Percentiles rank a stretch among this genome's conserved stretches.
phyloP scores from a whole-genome alignment of 2,797 vertebrate species.

The Pipistrellus kuhlii region DNA sequence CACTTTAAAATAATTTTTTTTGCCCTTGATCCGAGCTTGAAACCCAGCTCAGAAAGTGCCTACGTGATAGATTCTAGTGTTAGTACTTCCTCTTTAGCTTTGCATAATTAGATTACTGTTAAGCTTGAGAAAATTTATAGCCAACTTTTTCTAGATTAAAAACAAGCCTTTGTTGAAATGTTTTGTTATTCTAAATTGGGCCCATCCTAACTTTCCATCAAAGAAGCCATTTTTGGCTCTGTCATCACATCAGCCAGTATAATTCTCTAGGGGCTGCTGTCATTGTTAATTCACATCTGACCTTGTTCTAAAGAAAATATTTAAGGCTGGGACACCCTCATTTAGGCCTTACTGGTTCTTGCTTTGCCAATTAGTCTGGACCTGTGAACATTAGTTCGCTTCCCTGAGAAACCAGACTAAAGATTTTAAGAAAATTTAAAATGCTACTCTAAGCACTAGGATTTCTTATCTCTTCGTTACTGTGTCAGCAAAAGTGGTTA shows the following conservation, averaged over 20 bases:
- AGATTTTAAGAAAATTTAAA: conserved; percentile 38
- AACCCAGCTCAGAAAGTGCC: not conserved
- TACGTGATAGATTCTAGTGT: not conserved
- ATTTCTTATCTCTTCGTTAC: not conserved
- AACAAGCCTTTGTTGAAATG: conserved; percentile 55
- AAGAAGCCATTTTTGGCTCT: conserved; percentile 53
- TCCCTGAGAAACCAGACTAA: conserved; percentile 10
- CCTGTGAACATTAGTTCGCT: not conserved
- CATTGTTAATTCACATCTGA: conserved; percentile 69
- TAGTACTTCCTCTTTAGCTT: not conserved
- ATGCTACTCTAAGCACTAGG: not conserved
- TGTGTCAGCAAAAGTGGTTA: not conserved
- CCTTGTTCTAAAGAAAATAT: conserved; percentile 64
- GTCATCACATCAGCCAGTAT: conserved; percentile 4
- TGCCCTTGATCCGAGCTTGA: not conserved
- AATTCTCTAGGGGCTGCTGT: conserved; percentile 60
- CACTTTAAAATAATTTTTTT: not conserved
- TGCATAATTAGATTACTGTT: conserved; percentile 59
- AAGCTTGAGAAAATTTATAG: conserved; percentile 24
- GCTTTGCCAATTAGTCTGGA: conserved; percentile 56
- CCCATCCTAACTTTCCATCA: conserved; percentile 50
- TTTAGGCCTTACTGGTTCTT: conserved; percentile 35
- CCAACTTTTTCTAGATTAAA: conserved; percentile 64
- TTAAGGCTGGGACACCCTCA: conserved; percentile 62
- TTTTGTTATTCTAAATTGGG: conserved; percentile 63